Conservation (phyloP, 2,113 vertebrate species). For the Phrynosoma platyrhinos region DNA sequence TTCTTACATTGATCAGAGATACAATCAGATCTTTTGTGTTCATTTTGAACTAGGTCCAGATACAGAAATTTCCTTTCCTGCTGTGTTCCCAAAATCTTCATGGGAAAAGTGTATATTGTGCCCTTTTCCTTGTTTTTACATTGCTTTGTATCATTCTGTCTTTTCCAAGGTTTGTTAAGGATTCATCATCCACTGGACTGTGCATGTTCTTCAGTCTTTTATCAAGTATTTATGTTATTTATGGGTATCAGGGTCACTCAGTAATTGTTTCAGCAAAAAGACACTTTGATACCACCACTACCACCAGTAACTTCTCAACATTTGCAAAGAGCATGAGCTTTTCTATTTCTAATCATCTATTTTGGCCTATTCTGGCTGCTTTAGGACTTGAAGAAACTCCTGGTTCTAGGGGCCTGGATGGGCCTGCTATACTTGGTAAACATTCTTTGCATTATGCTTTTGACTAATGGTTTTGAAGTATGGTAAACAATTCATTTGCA, state of each 20-base stretch:
- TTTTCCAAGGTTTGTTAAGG: neutral
- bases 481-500: conserved; percentile 21
- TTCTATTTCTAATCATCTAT: neutral
- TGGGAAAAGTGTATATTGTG: neutral
- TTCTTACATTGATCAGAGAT: neutral
- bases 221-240: neutral
- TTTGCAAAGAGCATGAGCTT: neutral
- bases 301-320: neutral
- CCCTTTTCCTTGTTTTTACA: neutral
- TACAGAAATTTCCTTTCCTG: neutral
- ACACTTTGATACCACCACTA: neutral
- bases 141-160: neutral
- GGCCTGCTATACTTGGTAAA: neutral
- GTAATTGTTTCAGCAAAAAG: neutral
- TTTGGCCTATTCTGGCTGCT: neutral
- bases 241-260: too few species aligned
- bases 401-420: neutral
- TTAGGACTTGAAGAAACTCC: neutral
- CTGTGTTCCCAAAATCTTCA: neutral
- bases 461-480: conserved; percentile 28
- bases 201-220: neutral
- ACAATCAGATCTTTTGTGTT: neutral
- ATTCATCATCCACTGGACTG: neutral
- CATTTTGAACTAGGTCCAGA: neutral
- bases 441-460: too few species aligned